These are phyloP conservation scores for Chaetodon auriga DNA, from an alignment of 2,113 vertebrate species.

Conservation along the genomic window DNA sequence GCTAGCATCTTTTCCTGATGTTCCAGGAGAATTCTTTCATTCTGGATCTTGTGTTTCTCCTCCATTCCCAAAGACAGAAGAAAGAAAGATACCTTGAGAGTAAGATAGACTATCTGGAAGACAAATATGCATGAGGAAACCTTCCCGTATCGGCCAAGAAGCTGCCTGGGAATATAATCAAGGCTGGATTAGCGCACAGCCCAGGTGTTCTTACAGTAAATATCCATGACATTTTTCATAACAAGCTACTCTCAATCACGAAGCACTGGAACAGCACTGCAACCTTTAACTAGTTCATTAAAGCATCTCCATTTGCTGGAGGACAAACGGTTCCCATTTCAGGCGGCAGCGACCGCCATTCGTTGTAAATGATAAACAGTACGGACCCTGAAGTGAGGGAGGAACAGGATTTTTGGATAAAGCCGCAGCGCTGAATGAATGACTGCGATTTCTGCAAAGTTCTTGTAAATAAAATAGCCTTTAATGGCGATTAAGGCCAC, in stretches of 20 bases:
- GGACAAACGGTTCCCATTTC: not conserved
- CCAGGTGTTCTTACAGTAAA: constrained; percentile 38
- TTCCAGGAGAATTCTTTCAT: constrained; percentile 45
- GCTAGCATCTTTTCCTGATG: constrained; percentile 24
- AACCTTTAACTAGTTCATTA: not conserved
- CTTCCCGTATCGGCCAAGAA: constrained; percentile 12
- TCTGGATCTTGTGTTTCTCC: constrained; percentile 15
- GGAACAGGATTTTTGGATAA: too few species aligned
- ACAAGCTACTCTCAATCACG: constrained; percentile 2
- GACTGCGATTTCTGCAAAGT: not conserved
- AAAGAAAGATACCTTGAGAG: not conserved
- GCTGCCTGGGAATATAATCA: constrained; percentile 24
- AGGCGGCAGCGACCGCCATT: not conserved
- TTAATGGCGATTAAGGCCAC: not conserved
- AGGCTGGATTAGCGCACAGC: constrained; percentile 21
- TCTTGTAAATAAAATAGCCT: not conserved
- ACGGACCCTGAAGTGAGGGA: too few species aligned
- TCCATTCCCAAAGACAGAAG: not conserved
- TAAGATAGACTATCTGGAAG: constrained; percentile 1
- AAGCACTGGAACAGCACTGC: not conserved
- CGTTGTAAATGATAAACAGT: not conserved
- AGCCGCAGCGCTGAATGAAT: not conserved
- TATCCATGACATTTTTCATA: constrained; percentile 24
- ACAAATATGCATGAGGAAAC: not conserved
- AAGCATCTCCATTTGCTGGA: not conserved